A percentile compares a stretch with the other conserved stretches of the same genome.
phyloP scores from a whole-genome alignment of 2,888 invertebrate species.

The Nymphalis polychloros region DNA sequence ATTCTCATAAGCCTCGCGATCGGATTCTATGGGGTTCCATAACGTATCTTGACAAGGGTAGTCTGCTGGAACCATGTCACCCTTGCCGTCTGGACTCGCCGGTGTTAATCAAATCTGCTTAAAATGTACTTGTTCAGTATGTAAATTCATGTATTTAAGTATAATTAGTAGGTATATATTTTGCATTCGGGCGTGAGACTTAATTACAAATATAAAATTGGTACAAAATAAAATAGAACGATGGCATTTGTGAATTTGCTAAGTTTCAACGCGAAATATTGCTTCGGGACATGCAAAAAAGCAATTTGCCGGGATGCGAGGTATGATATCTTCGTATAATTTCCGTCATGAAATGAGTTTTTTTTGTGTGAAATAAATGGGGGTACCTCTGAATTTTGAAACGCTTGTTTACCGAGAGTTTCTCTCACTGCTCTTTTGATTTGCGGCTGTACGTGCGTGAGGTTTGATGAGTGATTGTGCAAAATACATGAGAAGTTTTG shows the following conservation, averaged over 20 bases:
- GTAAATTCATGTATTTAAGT: too few species aligned
- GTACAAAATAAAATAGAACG: background rate
- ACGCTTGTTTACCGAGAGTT: conserved; percentile 2
- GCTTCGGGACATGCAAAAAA: conserved; percentile 34
- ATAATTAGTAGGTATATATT: too few species aligned
- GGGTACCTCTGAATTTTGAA: conserved; percentile 19
- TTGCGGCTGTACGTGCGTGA: background rate
- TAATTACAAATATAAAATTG: background rate
- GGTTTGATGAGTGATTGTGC: background rate
- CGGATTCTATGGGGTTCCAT: too few species aligned
- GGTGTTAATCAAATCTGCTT: too few species aligned
- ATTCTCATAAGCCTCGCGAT: too few species aligned
- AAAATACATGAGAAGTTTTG: background rate
- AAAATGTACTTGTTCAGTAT: too few species aligned
- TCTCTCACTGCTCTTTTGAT: conserved; percentile 13
- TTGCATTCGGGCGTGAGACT: too few species aligned
- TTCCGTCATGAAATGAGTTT: conserved; percentile 24
- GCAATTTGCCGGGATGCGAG: conserved; percentile 24
- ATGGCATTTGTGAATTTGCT: conserved; percentile 15
- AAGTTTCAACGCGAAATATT: conserved; percentile 23
- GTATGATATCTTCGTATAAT: conserved; percentile 16
- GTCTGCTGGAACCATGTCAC: too few species aligned
- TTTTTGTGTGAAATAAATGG: conserved; percentile 23
- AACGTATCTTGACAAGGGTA: too few species aligned
- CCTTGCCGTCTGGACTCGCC: too few species aligned